Base-by-base conservation (phyloP, 2,888 invertebrate species). In the Lasioglossum malachurum region DNA sequence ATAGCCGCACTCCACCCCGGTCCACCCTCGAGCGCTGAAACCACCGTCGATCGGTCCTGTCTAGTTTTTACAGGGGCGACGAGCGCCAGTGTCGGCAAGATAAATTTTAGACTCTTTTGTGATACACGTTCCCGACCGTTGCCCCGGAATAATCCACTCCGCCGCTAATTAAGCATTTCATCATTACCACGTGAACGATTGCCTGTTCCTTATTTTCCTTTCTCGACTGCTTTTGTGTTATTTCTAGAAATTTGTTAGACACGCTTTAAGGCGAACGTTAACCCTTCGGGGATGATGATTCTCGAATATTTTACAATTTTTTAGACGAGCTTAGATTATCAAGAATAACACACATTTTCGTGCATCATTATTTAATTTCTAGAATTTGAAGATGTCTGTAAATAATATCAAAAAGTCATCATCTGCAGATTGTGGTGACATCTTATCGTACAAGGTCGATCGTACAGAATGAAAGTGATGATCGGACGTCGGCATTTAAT, bases 101-200 rank as follows among this genome's bases (percentile, higher is more conserved):
- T 82, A 90, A 89, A 90, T 88, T 89, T 84, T 27, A 84, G 82
- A 81, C 80, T 46, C 87, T 87, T 86, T 79, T 78, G 84, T 80
- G 57, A 77, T 71, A 78, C 82, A 44, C 64, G 57, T 75, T 44
- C 38, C 64, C 14, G 49, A 8, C 27, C 16, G 23, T 38, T 46
- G 19, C 31, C 4, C 4, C 41, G 16, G 60, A 46, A 49, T 57
- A 72, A 44, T 44, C 16, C 71, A 38, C 31, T 44, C 19, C 2
- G 41, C 16, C 57, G 75, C 60, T 73, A 46, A 84, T 86, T 76
- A 84, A 84, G 67, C 69, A 74, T 80, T 84, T 75, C 35, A 23
- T 41, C 77, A 57, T 75, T 73, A 35, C 41, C 8, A 46, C 84
- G 53, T 31, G 27, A 75, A 84, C 38, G 69, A 75, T 57, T 35